phyloP scores from a whole-genome alignment of 1,140 invertebrate species.

The Calephelis virginiensis region DNA sequence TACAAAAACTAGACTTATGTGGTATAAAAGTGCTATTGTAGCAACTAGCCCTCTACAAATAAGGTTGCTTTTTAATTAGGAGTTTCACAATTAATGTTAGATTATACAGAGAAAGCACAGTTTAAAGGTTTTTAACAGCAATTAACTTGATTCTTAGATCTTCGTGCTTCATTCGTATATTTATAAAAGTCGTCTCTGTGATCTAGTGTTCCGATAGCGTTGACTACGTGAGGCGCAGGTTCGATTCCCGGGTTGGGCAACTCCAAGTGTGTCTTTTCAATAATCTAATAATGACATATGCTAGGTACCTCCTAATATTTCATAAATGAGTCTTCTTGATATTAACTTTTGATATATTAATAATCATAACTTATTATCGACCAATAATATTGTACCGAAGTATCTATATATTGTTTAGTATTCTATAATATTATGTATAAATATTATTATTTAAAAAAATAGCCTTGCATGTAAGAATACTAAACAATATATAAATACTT shows the following conservation, averaged over 20 bases:
- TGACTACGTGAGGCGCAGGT: background rate
- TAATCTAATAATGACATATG: too few species aligned
- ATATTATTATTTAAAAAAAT: too few species aligned
- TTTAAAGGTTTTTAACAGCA: slow-evolving; percentile 32
- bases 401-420: too few species aligned
- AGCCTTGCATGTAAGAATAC: too few species aligned
- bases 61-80: slow-evolving; percentile 25
- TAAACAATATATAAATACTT: too few species aligned
- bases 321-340: too few species aligned
- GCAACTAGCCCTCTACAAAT: slow-evolving; percentile 2
- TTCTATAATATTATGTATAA: too few species aligned
- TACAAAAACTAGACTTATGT: slow-evolving; percentile 26
- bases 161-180: slow-evolving; percentile 17
- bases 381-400: too few species aligned
- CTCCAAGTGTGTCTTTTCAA: background rate
- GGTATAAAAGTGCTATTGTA: slow-evolving; percentile 14
- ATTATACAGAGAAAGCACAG: background rate
- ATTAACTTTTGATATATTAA: too few species aligned
- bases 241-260: too few species aligned
- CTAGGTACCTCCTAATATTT: too few species aligned
- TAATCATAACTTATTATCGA: too few species aligned
- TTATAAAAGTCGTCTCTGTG: background rate
- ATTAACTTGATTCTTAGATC: slow-evolving; percentile 43
- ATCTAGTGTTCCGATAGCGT: background rate
- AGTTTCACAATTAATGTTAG: slow-evolving; percentile 26